Evolutionary conservation across 2,113 vertebrate genomes (phyloP).

Genomic region (Psittacus erithacus): DNA sequence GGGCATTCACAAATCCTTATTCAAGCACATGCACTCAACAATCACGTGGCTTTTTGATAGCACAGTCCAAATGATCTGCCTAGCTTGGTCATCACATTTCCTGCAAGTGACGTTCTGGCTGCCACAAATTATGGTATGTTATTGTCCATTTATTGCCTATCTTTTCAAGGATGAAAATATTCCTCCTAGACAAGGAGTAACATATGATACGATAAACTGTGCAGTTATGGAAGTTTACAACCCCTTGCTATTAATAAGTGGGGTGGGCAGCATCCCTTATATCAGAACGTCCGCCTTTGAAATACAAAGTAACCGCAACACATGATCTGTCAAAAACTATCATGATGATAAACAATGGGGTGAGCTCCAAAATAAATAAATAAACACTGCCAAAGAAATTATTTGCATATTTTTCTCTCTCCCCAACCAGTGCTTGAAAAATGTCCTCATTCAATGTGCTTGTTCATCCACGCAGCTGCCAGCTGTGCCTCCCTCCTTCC

Average conservation of each 20-base stretch:
- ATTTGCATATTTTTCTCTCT: slow-evolving; percentile 71
- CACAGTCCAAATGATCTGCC: background rate
- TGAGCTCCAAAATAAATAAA: slow-evolving; percentile 68
- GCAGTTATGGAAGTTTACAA: slow-evolving; percentile 37
- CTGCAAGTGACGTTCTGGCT: background rate
- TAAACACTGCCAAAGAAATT: slow-evolving; percentile 63
- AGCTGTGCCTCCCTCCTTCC: slow-evolving; percentile 67
- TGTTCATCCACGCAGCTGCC: slow-evolving; percentile 72
- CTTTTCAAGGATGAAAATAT: slow-evolving; percentile 16
- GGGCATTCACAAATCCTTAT: background rate
- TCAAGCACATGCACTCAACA: background rate
- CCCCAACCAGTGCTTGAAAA: slow-evolving; percentile 70
- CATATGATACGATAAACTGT: slow-evolving; percentile 44
- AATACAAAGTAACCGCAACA: slow-evolving; percentile 67
- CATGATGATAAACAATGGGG: slow-evolving; percentile 60
- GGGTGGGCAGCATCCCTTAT: background rate
- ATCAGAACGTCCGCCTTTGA: slow-evolving; percentile 39
- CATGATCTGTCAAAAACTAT: slow-evolving; percentile 60
- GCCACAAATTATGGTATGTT: background rate
- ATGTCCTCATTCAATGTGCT: slow-evolving; percentile 70
- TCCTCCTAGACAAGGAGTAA: background rate
- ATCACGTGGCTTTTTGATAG: background rate
- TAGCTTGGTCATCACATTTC: background rate
- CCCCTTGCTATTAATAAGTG: slow-evolving; percentile 36
- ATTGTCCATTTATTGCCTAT: background rate